Percentiles rank a stretch among this genome's conserved stretches.
These are phyloP conservation scores for Drosophila putrida DNA, from an alignment of 2,888 invertebrate genomes.

Conservation along the genomic window DNA sequence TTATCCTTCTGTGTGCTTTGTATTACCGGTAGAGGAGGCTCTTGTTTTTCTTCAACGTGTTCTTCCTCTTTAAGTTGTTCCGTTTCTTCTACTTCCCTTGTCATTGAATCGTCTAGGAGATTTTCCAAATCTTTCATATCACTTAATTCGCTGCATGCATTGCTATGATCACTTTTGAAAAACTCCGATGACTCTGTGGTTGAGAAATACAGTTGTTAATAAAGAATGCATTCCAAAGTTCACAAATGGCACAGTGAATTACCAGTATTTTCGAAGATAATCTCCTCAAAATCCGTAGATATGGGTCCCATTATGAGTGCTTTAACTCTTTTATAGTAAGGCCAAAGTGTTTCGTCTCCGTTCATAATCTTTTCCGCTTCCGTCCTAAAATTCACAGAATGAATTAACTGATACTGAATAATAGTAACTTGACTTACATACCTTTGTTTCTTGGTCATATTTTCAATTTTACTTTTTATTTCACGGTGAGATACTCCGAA, in stretches of 20 bases:
- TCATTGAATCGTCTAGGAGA: neutral
- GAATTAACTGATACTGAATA: neutral
- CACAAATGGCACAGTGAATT: too few relatives aligned
- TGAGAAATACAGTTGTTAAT: neutral
- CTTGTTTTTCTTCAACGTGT: neutral
- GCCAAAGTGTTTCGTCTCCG: constrained; percentile 53
- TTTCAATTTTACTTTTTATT: constrained; percentile 61
- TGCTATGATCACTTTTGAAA: constrained; percentile 35
- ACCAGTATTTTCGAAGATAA: constrained; percentile 50
- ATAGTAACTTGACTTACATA: neutral
- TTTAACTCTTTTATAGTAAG: constrained; percentile 49
- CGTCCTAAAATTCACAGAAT: constrained; percentile 21
- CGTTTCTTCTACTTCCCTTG: neutral
- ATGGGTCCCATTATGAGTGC: constrained; percentile 37
- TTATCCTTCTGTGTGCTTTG: neutral
- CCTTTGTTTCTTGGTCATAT: constrained; percentile 62
- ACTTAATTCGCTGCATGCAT: neutral
- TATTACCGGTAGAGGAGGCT: neutral
- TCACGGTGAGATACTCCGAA: constrained; percentile 45
- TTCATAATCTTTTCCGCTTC: constrained; percentile 41
- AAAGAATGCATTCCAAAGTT: neutral
- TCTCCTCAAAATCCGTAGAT: constrained; percentile 47
- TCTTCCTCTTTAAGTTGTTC: neutral
- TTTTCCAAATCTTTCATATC: neutral
- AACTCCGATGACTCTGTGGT: constrained; percentile 23